Evolutionary conservation across 2,888 invertebrate species (phyloP).

Genomic region (Cryptophagus acutangulus): DNA sequence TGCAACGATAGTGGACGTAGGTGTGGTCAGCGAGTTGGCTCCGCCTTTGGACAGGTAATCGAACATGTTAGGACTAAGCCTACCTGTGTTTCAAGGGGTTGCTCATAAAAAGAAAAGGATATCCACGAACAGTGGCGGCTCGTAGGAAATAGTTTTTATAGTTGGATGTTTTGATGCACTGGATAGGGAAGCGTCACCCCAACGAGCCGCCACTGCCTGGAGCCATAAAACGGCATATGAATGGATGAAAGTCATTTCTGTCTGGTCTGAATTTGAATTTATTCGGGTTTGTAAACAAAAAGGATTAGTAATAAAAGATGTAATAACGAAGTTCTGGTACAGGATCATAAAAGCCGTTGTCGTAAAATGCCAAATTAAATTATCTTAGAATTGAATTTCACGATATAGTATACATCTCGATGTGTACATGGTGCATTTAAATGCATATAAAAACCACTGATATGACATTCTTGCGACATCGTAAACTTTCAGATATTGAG

Average conservation of each 20-base stretch:
- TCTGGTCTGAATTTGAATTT: constrained; percentile 23
- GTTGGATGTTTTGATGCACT: no score
- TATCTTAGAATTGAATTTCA: constrained; percentile 38
- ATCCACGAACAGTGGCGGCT: constrained; percentile 8
- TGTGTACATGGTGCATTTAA: constrained; percentile 41
- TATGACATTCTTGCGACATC: constrained; percentile 48
- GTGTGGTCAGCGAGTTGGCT: constrained; percentile 37
- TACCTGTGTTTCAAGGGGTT: constrained; percentile 34
- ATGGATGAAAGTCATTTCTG: no score
- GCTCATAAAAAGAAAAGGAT: no score
- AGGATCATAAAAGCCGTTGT: constrained; percentile 37
- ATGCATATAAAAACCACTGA: constrained; percentile 45
- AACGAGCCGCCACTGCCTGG: no score
- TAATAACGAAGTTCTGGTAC: constrained; percentile 31
- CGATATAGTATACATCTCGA: no score
- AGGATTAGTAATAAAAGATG: constrained; percentile 34
- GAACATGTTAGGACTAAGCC: constrained; percentile 40
- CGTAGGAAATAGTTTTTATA: no score
- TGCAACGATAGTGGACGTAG: constrained; percentile 39
- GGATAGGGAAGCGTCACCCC: no score
- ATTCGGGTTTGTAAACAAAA: constrained; percentile 35
- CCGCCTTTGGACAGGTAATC: constrained; percentile 42
- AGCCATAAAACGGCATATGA: no score
- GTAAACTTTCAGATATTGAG: constrained; percentile 35
- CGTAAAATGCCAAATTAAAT: constrained; percentile 42